A percentile compares a stretch with the other conserved stretches of the same genome.
These are phyloP conservation scores for Heliconius cydno DNA, from an alignment of 2,888 invertebrate species.

Conservation along the genomic window DNA sequence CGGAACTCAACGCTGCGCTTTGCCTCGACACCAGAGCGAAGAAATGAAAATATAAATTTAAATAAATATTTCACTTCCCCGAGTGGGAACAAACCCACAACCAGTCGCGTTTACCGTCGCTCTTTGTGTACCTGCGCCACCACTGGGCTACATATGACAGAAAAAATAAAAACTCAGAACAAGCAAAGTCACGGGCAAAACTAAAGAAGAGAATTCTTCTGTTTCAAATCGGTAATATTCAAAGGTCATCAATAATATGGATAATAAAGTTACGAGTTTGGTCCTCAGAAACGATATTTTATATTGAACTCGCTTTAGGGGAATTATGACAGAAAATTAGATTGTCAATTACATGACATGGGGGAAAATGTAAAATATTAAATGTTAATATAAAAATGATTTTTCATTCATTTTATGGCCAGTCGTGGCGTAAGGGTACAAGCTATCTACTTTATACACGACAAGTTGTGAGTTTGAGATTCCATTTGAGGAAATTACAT, in stretches of 20 bases:
- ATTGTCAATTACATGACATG: slow-evolving; percentile 41
- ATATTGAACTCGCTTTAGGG: slow-evolving; percentile 7
- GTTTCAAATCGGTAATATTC: background rate
- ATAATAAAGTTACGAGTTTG: slow-evolving; percentile 49
- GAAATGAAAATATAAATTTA: no score
- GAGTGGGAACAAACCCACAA: no score
- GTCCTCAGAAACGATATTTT: slow-evolving; percentile 15
- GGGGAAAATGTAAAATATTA: slow-evolving; percentile 1
- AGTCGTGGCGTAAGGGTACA: background rate
- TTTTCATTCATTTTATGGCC: background rate
- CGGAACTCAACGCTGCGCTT: no score
- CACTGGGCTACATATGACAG: background rate
- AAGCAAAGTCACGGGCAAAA: background rate
- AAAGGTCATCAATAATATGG: slow-evolving; percentile 48
- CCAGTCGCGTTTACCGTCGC: no score
- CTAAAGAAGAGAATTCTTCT: background rate
- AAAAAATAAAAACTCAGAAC: background rate
- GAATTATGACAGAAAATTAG: slow-evolving; percentile 35
- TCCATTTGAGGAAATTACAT: no score
- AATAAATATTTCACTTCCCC: no score
- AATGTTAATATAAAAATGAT: background rate
- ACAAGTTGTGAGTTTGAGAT: no score
- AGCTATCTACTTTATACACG: background rate
- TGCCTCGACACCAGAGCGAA: no score
- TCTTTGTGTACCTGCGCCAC: background rate